Conservation (phyloP, 2,797 vertebrate genomes). For the Phoebastria nigripes region DNA sequence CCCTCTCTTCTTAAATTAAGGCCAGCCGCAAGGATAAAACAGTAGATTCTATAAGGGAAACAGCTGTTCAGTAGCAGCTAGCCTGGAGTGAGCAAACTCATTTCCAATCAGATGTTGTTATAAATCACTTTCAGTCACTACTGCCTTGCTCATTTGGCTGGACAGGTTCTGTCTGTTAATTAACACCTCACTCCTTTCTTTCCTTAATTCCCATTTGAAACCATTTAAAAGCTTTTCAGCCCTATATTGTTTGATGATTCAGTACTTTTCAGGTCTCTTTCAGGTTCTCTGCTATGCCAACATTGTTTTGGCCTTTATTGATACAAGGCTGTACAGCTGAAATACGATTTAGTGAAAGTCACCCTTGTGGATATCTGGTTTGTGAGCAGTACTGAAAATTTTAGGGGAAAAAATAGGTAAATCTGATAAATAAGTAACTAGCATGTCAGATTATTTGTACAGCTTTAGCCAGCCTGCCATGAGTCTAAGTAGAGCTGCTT, state of each 20-base stretch:
- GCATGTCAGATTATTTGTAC: conserved; percentile 13
- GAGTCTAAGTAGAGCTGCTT: conserved; percentile 22
- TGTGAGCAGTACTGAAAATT: neutral
- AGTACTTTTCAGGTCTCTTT: neutral
- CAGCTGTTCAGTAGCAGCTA: neutral
- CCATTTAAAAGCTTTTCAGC: neutral
- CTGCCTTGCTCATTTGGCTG: neutral
- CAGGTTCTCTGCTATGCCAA: neutral
- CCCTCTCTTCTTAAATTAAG: neutral
- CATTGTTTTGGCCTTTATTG: neutral
- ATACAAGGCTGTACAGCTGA: neutral
- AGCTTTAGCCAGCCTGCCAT: neutral
- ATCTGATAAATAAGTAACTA: neutral
- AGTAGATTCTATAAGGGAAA: neutral
- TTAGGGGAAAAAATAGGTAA: neutral
- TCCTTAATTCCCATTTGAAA: neutral
- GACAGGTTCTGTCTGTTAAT: neutral
- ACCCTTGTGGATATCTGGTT: neutral
- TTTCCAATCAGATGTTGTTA: neutral
- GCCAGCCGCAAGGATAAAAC: neutral
- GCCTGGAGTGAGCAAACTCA: neutral
- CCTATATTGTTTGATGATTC: neutral
- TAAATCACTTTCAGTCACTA: neutral
- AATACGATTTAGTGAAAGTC: neutral
- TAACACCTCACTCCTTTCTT: neutral